Evolutionary conservation across 2,113 vertebrate species (phyloP).

Genomic region (Scortum barcoo): DNA sequence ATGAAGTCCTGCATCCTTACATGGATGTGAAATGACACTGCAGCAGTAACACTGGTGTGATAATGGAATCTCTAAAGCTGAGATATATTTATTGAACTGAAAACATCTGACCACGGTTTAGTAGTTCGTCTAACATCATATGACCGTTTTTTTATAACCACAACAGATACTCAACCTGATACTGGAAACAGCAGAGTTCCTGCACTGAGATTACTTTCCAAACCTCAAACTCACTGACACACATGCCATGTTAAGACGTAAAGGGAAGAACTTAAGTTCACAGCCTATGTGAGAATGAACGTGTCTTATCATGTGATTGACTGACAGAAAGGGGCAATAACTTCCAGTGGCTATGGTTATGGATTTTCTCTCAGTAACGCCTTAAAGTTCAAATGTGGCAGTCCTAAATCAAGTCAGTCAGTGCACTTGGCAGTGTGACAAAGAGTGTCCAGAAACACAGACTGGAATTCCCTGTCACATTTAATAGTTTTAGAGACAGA

Average conservation of each 20-base stretch:
- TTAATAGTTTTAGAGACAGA: constrained; percentile 6
- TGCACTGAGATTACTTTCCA: background rate
- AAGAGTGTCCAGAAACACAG: background rate
- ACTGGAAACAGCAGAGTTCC: background rate
- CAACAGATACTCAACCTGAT: constrained; percentile 15
- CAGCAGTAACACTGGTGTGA: background rate
- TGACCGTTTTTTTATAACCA: background rate
- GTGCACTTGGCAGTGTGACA: background rate
- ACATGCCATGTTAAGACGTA: background rate
- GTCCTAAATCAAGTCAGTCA: background rate
- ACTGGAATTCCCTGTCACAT: constrained; percentile 12
- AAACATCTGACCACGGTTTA: background rate
- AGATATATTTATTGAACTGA: background rate
- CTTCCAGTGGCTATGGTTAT: background rate
- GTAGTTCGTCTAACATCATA: background rate
- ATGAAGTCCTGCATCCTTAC: background rate
- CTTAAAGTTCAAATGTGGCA: background rate
- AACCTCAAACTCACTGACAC: background rate
- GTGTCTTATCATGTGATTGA: background rate
- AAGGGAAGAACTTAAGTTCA: background rate
- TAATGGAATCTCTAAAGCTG: background rate
- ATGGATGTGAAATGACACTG: background rate
- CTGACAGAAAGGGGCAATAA: background rate
- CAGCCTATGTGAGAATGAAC: background rate
- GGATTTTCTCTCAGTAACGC: background rate